phyloP scores from a whole-genome alignment of 1,140 invertebrate genomes.

The Tribolium madens region DNA sequence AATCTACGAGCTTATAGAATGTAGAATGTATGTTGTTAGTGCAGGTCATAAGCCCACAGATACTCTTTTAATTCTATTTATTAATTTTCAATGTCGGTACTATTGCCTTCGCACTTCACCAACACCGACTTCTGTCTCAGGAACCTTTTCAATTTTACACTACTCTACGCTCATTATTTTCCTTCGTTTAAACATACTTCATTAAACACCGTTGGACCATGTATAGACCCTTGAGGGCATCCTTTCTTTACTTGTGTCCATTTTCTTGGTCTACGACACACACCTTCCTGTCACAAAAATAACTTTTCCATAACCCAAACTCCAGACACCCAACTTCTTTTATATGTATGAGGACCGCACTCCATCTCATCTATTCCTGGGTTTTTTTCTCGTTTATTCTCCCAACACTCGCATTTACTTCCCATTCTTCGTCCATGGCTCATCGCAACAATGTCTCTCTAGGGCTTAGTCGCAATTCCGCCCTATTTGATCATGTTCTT shows the following conservation, averaged over 20 bases:
- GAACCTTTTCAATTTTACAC: no score
- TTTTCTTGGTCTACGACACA: neutral
- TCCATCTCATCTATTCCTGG: slow-evolving; percentile 61
- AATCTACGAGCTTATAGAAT: no score
- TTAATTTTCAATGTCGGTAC: no score
- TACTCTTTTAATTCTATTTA: no score
- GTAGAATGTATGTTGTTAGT: no score
- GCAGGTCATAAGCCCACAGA: no score
- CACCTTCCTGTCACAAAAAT: slow-evolving; percentile 6
- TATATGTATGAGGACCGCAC: slow-evolving; percentile 54
- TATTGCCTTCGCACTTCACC: no score
- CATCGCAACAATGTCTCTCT: neutral
- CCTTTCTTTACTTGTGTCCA: slow-evolving; percentile 6
- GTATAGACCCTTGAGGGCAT: slow-evolving; percentile 55
- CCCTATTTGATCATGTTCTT: neutral
- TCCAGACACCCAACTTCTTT: neutral
- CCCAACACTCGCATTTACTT: neutral
- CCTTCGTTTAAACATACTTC: no score
- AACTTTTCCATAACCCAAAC: neutral
- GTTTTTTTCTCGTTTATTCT: neutral
- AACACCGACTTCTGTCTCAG: no score
- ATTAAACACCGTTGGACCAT: slow-evolving; percentile 45
- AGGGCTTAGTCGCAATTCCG: neutral
- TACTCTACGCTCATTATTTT: no score
- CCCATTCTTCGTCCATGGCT: neutral